Evolutionary conservation across 2,797 vertebrate genomes (phyloP).

Genomic region (Eurystomus glaucurus): DNA sequence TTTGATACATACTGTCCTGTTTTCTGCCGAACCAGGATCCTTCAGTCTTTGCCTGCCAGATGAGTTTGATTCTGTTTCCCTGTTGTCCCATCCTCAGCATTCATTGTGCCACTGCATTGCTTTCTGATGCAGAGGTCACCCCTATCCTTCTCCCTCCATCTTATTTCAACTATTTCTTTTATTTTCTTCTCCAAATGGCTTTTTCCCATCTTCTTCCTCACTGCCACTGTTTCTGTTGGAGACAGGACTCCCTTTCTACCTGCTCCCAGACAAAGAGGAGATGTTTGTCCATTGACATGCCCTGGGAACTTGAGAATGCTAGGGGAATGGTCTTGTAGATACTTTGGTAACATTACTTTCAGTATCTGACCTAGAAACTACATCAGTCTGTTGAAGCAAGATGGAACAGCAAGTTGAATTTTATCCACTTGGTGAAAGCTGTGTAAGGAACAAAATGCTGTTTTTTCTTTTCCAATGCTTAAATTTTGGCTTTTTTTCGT

Average conservation of each 20-base stretch:
- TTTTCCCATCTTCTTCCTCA: background rate
- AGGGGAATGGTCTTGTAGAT: background rate
- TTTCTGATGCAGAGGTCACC: background rate
- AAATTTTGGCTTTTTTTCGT: background rate
- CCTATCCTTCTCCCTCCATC: background rate
- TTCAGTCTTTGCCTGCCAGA: background rate
- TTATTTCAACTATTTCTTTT: background rate
- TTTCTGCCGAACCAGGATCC: background rate
- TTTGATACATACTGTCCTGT: background rate
- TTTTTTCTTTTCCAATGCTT: background rate
- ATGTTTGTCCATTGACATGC: background rate
- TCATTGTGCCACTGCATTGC: background rate
- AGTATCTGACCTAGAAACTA: background rate
- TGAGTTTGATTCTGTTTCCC: background rate
- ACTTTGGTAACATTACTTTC: background rate
- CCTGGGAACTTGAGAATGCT: background rate
- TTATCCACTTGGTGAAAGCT: background rate
- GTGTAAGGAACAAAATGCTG: background rate
- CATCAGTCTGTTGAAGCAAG: background rate
- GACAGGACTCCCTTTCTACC: background rate
- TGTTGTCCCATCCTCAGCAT: rapidly evolving
- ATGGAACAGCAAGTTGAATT: background rate
- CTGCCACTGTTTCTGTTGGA: background rate
- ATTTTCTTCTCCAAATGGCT: background rate
- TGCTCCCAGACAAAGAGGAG: background rate